phyloP scores from a whole-genome alignment of 2,888 invertebrate species.

The Stenotaenia linearis region DNA sequence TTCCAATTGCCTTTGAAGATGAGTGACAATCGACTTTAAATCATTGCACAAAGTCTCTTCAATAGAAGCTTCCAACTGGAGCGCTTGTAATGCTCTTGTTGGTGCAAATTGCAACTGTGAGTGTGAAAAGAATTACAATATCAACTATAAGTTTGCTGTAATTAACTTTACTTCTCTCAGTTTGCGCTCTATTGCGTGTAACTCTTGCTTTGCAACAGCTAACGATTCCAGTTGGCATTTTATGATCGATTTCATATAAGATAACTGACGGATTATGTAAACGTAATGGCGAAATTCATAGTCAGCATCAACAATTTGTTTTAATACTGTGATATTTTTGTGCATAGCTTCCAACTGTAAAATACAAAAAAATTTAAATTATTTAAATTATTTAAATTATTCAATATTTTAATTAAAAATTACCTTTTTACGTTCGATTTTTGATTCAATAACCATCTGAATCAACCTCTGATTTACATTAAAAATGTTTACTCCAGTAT shows the following conservation, averaged over 20 bases:
- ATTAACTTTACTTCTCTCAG: constrained; percentile 17
- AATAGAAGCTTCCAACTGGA: constrained; percentile 8
- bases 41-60: constrained; percentile 28
- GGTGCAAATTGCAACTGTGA: constrained; percentile 26
- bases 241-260: constrained; percentile 21
- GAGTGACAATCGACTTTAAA: background rate
- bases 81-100: constrained; percentile 14
- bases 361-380: background rate
- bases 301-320: constrained; percentile 27
- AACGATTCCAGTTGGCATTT: constrained; percentile 27
- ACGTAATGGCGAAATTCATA: constrained; percentile 6
- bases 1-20: constrained; percentile 8
- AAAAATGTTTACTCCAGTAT: constrained; percentile 21
- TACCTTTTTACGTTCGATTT: constrained; percentile 28
- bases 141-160: no score
- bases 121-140: no score
- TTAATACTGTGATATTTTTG: constrained; percentile 26
- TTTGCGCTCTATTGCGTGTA: constrained; percentile 15
- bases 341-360: background rate
- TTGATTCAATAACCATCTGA: constrained; percentile 26
- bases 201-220: constrained; percentile 17
- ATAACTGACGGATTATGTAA: constrained; percentile 7
- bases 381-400: background rate
- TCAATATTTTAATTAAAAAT: background rate
- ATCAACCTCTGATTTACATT: constrained; percentile 20